phyloP scores from a whole-genome alignment of 2,888 invertebrate species.

The Polyommatus icarus region DNA sequence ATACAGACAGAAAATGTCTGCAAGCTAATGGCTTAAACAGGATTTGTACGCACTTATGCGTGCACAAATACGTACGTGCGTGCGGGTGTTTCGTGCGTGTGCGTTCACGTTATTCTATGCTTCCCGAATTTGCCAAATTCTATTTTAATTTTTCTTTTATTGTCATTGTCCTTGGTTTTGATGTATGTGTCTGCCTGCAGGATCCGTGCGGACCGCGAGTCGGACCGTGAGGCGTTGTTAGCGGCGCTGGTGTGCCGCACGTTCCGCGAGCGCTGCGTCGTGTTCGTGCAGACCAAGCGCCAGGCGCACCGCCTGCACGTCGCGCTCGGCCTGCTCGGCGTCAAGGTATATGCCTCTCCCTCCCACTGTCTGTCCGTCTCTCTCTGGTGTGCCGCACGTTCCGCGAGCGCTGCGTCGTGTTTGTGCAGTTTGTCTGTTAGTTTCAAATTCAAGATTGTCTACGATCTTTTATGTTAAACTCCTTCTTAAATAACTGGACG shows the following conservation, averaged over 20 bases:
- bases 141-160: background rate
- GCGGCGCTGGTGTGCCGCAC: constrained; percentile 83
- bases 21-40: no score
- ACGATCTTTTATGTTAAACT: no score
- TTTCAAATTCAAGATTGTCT: no score
- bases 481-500: no score
- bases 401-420: background rate
- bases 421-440: no score
- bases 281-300: constrained; percentile 98
- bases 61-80: background rate
- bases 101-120: no score
- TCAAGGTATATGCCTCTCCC: constrained; percentile 80
- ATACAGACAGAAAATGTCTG: no score
- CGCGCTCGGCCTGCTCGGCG: constrained; percentile 92
- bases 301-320: constrained; percentile 97
- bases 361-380: background rate
- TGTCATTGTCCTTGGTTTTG: background rate
- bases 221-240: constrained; percentile 94
- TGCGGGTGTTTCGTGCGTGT: no score
- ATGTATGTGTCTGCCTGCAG: constrained; percentile 56
- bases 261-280: constrained; percentile 94
- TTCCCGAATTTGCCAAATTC: no score
- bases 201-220: constrained; percentile 93
- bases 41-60: background rate
- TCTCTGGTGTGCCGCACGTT: background rate